Evolutionary conservation across 2,797 vertebrate genomes (phyloP).

Genomic region (Sebastes steindachneri): DNA sequence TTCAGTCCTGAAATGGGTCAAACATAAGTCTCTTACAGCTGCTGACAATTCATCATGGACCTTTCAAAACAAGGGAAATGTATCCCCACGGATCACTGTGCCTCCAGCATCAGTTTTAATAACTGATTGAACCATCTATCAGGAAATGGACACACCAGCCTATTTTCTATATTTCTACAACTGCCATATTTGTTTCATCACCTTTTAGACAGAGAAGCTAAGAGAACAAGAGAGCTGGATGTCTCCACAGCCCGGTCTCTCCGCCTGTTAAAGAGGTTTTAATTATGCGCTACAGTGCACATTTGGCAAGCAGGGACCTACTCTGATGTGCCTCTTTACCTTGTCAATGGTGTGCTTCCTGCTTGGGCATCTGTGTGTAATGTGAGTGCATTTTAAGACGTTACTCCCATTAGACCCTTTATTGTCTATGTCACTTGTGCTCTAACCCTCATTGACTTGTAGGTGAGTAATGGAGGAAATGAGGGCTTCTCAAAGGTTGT

Average conservation of each 20-base stretch:
- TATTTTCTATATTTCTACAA: slow-evolving; percentile 1
- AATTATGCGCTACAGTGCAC: slow-evolving; percentile 64
- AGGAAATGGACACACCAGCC: background rate
- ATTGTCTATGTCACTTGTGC: slow-evolving; percentile 4
- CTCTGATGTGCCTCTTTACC: slow-evolving; percentile 57
- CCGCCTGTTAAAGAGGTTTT: slow-evolving; percentile 61
- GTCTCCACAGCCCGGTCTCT: slow-evolving; percentile 18
- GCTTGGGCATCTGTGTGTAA: slow-evolving; percentile 32
- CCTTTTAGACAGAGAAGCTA: background rate
- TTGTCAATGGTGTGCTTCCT: slow-evolving; percentile 46
- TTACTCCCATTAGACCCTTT: slow-evolving; percentile 22
- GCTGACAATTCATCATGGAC: background rate
- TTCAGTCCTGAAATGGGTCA: background rate
- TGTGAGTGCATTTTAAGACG: slow-evolving; percentile 25
- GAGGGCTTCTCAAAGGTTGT: background rate
- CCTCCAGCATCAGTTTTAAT: background rate
- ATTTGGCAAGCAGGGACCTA: slow-evolving; percentile 48
- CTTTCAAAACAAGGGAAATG: background rate
- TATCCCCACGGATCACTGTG: background rate
- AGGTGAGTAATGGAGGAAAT: background rate
- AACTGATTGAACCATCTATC: background rate
- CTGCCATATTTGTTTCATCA: slow-evolving; percentile 4
- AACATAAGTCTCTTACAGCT: background rate
- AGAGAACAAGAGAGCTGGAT: slow-evolving; percentile 19
- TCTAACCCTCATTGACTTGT: background rate